Evolutionary conservation across 2,888 invertebrate genomes (phyloP), one percentile per base, ranked within the genome.

Genomic region (Rhabditoides inermis): DNA sequence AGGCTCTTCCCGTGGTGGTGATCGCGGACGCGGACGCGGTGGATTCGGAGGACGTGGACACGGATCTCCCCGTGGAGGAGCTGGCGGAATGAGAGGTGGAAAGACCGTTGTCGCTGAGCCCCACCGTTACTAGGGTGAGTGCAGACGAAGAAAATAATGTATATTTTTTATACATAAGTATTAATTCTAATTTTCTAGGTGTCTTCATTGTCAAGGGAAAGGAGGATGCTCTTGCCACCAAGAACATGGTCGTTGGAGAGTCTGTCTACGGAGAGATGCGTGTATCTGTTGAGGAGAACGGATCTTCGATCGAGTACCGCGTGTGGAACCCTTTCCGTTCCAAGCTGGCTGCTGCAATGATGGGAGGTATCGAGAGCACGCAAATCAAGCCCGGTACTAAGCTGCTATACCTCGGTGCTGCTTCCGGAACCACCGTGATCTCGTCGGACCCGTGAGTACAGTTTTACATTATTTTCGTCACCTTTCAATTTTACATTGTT

Each of bases 251-350:
- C 2, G 88, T 90, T 30, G 98, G 98, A 7, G 91, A 94, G 41
- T 88, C 94, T 75, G 98, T 99, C 1, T 99, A 99, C 77, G 95
- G 95, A 45, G 98, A 99, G 77, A 99, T 99, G 78, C 85, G 91
- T 66, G 90, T 98, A 76, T 86, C 88, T 18, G 88, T 92, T 53
- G 94, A 94, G 82, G 91, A 64, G 23, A 60, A 49, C 42, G 65
- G 63, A 30, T 45, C 71, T 28, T 90, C 98, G 82, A 83, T 87
- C 69, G 98, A 99, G 82, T 95, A 98, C 83, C 85, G 95, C 81
- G 90, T 92, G 12, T 95, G 95, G 94, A 98, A 98, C 82, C 95
- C 95, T 0, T 98, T 95, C 83, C 83, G 98, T 74, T 98, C 95
- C 1, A 99, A 99, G 81, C 81, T 99, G 72, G 98, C 94, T 0